Conservation (phyloP, 2,888 invertebrate species). For the Heliconius erato region DNA sequence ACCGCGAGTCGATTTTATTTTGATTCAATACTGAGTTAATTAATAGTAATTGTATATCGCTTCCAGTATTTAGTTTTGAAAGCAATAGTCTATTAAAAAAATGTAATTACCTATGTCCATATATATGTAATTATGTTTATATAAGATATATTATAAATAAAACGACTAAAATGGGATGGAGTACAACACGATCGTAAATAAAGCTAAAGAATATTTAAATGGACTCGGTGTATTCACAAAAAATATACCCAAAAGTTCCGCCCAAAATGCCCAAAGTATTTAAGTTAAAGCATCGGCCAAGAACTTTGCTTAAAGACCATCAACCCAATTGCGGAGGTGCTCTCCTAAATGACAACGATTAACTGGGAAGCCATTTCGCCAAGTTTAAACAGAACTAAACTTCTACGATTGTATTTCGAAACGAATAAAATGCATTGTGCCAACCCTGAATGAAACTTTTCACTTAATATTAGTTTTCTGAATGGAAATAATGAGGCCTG, state of each 20-base stretch:
- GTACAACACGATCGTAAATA: not conserved
- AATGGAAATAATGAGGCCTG: constrained; percentile 50
- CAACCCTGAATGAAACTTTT: constrained; percentile 61
- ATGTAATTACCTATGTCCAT: no score
- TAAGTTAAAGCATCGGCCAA: constrained; percentile 46
- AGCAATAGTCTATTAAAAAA: no score
- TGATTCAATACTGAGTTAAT: no score
- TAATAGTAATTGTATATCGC: no score
- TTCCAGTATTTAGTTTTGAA: no score
- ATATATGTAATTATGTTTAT: no score
- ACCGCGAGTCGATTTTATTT: no score
- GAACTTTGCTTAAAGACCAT: constrained; percentile 73
- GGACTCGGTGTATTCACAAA: not conserved
- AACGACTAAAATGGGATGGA: no score
- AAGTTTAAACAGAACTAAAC: constrained; percentile 79
- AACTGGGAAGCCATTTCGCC: constrained; percentile 76
- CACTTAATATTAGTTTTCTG: constrained; percentile 61
- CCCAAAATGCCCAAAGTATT: constrained; percentile 22
- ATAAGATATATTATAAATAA: no score
- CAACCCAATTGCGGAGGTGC: constrained; percentile 67
- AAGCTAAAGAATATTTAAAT: not conserved
- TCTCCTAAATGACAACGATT: constrained; percentile 78
- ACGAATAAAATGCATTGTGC: constrained; percentile 74
- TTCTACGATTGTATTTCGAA: constrained; percentile 73
- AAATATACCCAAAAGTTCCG: not conserved